Evolutionary conservation across 2,797 vertebrate genomes (phyloP), one percentile per base, ranked within the genome.

Genomic region (Pristis pectinata): DNA sequence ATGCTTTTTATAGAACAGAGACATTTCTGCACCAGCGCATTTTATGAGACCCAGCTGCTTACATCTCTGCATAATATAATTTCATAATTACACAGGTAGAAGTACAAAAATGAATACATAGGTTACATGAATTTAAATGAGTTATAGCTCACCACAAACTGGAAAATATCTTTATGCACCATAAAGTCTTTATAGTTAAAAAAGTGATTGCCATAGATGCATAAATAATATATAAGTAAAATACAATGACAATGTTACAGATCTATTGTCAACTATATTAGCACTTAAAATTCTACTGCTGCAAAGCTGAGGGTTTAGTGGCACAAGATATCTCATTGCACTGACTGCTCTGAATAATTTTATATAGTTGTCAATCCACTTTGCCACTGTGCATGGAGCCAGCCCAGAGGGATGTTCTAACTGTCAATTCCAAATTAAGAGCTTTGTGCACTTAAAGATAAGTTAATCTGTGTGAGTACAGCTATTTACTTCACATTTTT

Each of bases 1-100:
- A 59, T 64, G 56, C 85, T 89, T 89, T 61, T 89, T 89, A 61
- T 89, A 89, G 85, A 59, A 89, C 56, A 34, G 85, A 61, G 85
- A 64, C 7, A 89, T 89, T 61, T 89, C 56, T 89, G 56, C 85
- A 89, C n/a, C 85, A 89, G 34, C 37, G 85, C 85, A 64, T 61
- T 37, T 89, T 61, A 61, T 89, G 85, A 22, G 56, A 61, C 30
- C 56, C 85, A 89, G 85, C 34, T 89, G 85, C 34, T 64, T 89
- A 64, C 56, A 64, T 89, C 34, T n/a, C 85, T 89, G 85, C 85
- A 89, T 37, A 61, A 37, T 34, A 64, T 61, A 89, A 64, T 89
- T 89, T 89, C 34, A 22, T 89, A 89, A 61, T 89, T 61, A 59
- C 56, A 37, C 34, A 64, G 85, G 56, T 89, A 61, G 85, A 56